A percentile compares a stretch with the other conserved stretches of the same genome.
These are phyloP conservation scores for Chaetorhynchus papuensis DNA, from an alignment of 2,113 vertebrate species.

Conservation along the genomic window DNA sequence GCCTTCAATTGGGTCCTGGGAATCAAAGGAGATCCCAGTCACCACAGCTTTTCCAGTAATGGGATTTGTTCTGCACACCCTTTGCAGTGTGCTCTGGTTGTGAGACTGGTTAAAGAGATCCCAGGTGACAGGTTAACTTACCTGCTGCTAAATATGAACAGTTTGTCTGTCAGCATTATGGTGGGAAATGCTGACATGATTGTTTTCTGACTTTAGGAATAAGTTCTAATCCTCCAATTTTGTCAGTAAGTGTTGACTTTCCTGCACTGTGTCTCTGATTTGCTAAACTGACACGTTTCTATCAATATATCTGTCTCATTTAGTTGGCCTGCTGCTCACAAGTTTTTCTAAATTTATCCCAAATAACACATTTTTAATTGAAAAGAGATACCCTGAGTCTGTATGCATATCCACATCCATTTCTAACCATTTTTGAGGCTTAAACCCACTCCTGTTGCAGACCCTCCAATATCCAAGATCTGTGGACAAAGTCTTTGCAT, in stretches of 20 bases:
- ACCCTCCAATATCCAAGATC: neutral
- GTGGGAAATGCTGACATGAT: conserved; percentile 53
- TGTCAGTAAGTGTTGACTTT: conserved; percentile 12
- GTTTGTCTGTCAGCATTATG: conserved; percentile 52
- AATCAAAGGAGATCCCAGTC: neutral
- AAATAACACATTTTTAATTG: neutral
- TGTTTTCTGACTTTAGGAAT: conserved; percentile 58
- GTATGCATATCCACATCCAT: neutral
- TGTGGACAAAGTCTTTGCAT: neutral
- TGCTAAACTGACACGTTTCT: neutral
- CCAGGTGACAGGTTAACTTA: neutral
- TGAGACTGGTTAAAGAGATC: conserved; percentile 36
- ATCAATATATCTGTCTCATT: conserved; percentile 48
- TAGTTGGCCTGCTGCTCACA: neutral
- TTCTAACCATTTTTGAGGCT: neutral
- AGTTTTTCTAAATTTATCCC: neutral
- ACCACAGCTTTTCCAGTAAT: neutral
- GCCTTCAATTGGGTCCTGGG: neutral
- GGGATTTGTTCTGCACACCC: neutral
- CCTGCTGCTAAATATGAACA: conserved; percentile 15
- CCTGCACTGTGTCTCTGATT: conserved; percentile 1
- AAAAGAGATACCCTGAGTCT: neutral
- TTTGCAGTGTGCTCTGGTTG: neutral
- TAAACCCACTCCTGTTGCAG: neutral
- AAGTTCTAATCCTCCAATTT: conserved; percentile 56